Evolutionary conservation across 2,113 vertebrate species (phyloP).

Genomic region (Todiramphus saurophagus): DNA sequence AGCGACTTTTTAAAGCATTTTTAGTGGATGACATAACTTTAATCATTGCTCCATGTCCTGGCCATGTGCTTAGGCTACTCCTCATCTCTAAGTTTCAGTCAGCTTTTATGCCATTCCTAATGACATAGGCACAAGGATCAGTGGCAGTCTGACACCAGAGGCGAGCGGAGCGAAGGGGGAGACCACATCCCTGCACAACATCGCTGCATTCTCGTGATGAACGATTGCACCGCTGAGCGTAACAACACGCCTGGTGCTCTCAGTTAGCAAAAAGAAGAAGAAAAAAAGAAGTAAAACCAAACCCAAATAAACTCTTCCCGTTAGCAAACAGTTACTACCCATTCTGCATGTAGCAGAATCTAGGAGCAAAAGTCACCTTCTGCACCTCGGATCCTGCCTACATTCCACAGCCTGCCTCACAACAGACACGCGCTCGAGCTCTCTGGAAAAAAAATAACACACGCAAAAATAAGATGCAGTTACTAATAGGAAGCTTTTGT

Average conservation of each 20-base stretch:
- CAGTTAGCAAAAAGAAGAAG: background rate
- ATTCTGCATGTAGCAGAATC: rapidly evolving
- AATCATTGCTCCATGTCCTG: background rate
- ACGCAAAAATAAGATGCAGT: background rate
- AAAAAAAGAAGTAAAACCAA: background rate
- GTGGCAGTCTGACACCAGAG: background rate
- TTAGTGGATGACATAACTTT: slow-evolving; percentile 30
- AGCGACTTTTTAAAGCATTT: slow-evolving; percentile 19
- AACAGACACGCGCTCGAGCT: background rate
- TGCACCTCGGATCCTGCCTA: background rate
- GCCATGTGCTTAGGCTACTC: background rate
- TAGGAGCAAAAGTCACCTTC: background rate
- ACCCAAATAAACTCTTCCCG: background rate
- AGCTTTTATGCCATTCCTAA: background rate
- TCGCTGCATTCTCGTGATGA: background rate
- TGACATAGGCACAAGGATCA: rapidly evolving
- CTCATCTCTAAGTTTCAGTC: background rate
- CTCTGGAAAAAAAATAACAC: background rate
- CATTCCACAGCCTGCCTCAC: background rate
- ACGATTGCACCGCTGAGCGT: rapidly evolving
- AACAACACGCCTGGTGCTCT: background rate
- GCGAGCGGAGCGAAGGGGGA: background rate
- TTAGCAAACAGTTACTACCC: background rate
- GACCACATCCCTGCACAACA: rapidly evolving
- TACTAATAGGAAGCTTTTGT: background rate